phyloP scores from a whole-genome alignment of 2,113 vertebrate species.

The Grallaria varia region DNA sequence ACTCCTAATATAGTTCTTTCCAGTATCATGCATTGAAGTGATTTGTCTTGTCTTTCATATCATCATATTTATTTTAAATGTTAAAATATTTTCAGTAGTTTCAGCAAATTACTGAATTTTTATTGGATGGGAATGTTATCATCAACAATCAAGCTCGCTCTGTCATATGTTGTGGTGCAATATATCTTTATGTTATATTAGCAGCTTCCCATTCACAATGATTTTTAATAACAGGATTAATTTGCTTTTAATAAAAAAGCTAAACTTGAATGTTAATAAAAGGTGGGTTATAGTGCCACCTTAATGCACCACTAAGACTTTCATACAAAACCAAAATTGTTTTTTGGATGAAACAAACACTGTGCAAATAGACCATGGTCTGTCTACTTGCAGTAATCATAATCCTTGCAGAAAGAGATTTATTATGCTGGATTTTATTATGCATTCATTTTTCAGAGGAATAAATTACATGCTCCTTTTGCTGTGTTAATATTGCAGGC shows the following conservation, averaged over 20 bases:
- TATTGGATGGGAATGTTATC: not conserved
- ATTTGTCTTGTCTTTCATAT: not conserved
- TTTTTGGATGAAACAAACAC: not conserved
- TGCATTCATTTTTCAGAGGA: slow-evolving; percentile 29
- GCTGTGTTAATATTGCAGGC: slow-evolving; percentile 36
- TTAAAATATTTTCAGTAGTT: not conserved
- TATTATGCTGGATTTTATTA: slow-evolving; percentile 54
- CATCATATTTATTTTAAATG: not conserved
- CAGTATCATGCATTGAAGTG: not conserved
- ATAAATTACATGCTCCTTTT: slow-evolving; percentile 58
- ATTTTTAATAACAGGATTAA: not conserved
- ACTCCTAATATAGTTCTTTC: not conserved
- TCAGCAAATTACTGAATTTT: not conserved
- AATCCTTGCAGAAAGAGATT: slow-evolving; percentile 36
- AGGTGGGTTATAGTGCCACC: not conserved
- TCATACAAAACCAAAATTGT: not conserved
- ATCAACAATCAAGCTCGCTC: not conserved
- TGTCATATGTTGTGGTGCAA: not conserved
- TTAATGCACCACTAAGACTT: not conserved
- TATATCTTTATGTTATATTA: not conserved
- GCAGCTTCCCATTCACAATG: not conserved
- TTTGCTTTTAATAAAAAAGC: not conserved
- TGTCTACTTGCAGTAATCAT: slow-evolving; percentile 4
- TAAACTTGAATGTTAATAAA: not conserved
- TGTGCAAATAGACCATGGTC: not conserved